These are phyloP conservation scores for Papio anubis DNA, from an alignment of 2,113 vertebrate species.

Conservation along the genomic window DNA sequence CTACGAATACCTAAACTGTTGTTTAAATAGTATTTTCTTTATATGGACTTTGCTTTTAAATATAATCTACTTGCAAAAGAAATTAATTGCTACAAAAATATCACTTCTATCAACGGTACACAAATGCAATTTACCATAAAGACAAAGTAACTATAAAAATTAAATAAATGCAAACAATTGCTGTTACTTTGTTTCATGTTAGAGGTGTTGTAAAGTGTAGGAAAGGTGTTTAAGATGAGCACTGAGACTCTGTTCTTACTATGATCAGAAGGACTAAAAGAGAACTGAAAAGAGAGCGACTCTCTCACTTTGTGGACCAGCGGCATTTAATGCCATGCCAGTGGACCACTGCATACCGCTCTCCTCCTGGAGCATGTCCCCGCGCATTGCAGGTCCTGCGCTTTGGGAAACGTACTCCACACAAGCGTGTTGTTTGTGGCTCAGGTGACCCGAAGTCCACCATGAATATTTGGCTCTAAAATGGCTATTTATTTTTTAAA, in stretches of 20 bases:
- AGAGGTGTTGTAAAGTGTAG: neutral
- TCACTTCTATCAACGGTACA: neutral
- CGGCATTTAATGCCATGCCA: neutral
- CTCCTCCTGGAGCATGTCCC: neutral
- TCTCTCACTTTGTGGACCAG: neutral
- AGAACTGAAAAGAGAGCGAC: neutral
- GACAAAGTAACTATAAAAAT: neutral
- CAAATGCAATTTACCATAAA: neutral
- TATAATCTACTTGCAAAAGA: constrained; percentile 20
- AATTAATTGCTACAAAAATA: neutral
- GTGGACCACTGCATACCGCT: rapidly evolving
- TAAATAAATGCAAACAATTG: neutral
- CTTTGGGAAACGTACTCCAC: neutral
- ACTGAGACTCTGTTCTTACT: neutral
- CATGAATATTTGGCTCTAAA: neutral
- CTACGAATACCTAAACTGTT: neutral
- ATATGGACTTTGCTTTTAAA: neutral
- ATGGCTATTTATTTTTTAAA: constrained; percentile 2
- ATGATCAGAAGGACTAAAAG: neutral
- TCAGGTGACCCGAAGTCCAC: neutral
- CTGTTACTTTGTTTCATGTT: neutral
- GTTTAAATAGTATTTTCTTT: constrained; percentile 18
- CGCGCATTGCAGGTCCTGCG: rapidly evolving
- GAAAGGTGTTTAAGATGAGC: neutral
- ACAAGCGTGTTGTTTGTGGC: neutral